Base-by-base conservation (phyloP, 2,888 invertebrate genomes). In the Catotricha subobsoleta region DNA sequence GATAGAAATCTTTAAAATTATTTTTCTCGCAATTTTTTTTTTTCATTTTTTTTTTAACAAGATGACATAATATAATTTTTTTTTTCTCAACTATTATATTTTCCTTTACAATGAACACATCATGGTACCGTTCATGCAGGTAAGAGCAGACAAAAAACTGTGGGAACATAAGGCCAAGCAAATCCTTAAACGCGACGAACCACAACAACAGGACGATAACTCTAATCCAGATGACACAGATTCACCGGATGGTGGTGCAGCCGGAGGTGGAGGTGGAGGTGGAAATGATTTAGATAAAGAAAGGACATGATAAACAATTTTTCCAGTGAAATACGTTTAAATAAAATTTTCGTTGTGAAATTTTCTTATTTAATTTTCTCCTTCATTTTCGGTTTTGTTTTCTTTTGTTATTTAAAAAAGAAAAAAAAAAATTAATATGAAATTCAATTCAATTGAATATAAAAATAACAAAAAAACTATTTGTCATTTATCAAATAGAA, bases 101-200 rank as follows among this genome's bases (percentile, higher is more conserved):
- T 30, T 16, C 18, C 33, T 18, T 6, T 30, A 30, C 30, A n/a
- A n/a, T n/a, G n/a, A n/a, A n/a, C n/a, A n/a, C n/a, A n/a, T n/a
- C n/a, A n/a, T 30, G 6, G 25, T 25, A 8, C 10, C n/a, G 4
- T n/a, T n/a, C 20, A 41, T 40, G 40, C 47, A 62, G 62, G 54
- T 62, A 52, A 62, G 57, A 53, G 61, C 59, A 42, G 60, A 63
- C 54, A 57, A 59, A 48, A 54, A 56, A 45, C 51, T 60, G 43
- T 63, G 62, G 62, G 61, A 63, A 54, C 58, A 54, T 54, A 61
- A 61, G 47, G 63, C 61, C 13, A 59, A 62, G 44, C 54, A 63
- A 52, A 54, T 63, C 44, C 48, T 63, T 41, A 54, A 56, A 40
- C 51, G 54, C 15, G 50, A 48, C 16, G 45, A 42, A 20, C 34